These are phyloP conservation scores for Pogoniulus pusillus DNA, from an alignment of 2,797 vertebrate genomes.

Conservation along the genomic window DNA sequence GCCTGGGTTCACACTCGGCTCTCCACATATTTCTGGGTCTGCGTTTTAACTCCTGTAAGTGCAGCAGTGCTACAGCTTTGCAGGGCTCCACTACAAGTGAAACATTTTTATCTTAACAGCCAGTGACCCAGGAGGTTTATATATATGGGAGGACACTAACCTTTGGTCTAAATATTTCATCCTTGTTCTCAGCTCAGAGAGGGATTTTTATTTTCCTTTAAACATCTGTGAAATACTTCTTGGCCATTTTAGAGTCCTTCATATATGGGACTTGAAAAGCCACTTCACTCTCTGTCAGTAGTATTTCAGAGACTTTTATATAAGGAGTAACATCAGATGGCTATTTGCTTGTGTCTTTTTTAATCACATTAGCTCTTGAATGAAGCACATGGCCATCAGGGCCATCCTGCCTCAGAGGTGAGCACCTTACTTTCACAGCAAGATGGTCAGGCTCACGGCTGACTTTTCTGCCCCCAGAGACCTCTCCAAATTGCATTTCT, in stretches of 20 bases:
- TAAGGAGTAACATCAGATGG: not conserved
- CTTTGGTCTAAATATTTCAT: slow-evolving; percentile 64
- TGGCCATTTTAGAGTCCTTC: slow-evolving; percentile 22
- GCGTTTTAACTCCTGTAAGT: not conserved
- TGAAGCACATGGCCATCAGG: not conserved
- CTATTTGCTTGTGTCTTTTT: slow-evolving; percentile 28
- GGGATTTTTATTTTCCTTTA: slow-evolving; percentile 57
- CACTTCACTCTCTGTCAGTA: not conserved
- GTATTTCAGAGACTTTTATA: slow-evolving; percentile 39
- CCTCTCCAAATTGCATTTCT: slow-evolving; percentile 45
- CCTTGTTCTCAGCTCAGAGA: slow-evolving; percentile 47
- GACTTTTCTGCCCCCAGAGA: not conserved
- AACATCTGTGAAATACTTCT: slow-evolving; percentile 59
- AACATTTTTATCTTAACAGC: slow-evolving; percentile 43
- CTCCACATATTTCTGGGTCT: accelerated
- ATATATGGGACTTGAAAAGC: not conserved
- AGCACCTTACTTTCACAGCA: not conserved
- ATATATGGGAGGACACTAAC: slow-evolving; percentile 64
- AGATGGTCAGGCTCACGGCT: not conserved
- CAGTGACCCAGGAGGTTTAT: slow-evolving; percentile 51
- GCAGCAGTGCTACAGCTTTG: not conserved
- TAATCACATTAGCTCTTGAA: slow-evolving; percentile 25
- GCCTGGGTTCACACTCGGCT: not conserved
- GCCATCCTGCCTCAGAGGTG: not conserved
- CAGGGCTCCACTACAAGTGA: not conserved